Evolutionary conservation across 2,797 vertebrate species (phyloP), one percentile per base, ranked within the genome.

Genomic region (Notamacropus eugenii): DNA sequence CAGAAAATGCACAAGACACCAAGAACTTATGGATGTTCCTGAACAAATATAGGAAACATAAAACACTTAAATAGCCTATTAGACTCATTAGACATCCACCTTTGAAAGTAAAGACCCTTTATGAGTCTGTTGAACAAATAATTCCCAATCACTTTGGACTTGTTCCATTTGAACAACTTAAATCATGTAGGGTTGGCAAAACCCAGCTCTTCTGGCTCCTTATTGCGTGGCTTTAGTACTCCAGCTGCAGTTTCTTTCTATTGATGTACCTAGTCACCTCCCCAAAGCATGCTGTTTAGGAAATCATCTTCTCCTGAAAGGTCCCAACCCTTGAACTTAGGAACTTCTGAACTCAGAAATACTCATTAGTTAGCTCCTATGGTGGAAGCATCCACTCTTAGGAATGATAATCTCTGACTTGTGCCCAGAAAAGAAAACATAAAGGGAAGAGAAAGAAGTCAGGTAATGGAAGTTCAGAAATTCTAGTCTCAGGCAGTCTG

Each of bases 61-160:
- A 82, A 82, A 82, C 67, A 82, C n/a, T 82, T 82, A 82, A 82
- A 82, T 82, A 40, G 67, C 67, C 67, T 82, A 82, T 82, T 82
- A 82, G 67, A 82, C 67, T 82, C 67, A 82, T 82, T 82, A 82
- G 67, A 82, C 67, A 82, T 82, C 67, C n/a, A 82, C 67, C n/a
- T 82, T 46, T 46, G n/a, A 82, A 82, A 46, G n/a, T 40, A 40
- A 82, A 82, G 67, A 82, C 16, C 6, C 8, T 40, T 82, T 82
- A 13, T 46, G 67, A 31, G 67, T 82, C 67, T 82, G n/a, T 22
- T 82, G 67, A 82, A 46, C n/a, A 82, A 82, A 46, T 40, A 82
- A 10, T 82, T 8, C 62, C 67, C 67, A 82, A 9, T 82, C n/a
- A 82, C 14, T 24, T 46, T 82, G 67, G 67, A 82, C 19, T 82